A percentile compares a stretch with the other conserved stretches of the same genome.
Evolutionary conservation across 2,888 invertebrate species (phyloP).

Genomic region (Heliconius aoede): DNA sequence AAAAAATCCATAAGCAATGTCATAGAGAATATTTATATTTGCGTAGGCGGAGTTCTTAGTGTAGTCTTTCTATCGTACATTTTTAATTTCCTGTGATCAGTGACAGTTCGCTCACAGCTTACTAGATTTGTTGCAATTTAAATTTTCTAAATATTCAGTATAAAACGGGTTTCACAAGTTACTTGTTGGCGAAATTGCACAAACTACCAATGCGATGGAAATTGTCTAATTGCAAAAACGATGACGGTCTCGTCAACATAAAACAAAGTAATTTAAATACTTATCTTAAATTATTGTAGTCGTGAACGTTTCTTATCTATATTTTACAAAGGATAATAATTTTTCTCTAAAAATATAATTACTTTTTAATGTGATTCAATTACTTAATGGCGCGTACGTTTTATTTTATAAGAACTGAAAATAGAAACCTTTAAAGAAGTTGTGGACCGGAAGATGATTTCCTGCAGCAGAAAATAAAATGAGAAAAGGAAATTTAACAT

Average conservation of each 20-base stretch:
- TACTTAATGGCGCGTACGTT: background rate
- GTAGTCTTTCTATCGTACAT: slow-evolving; percentile 16
- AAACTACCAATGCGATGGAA: background rate
- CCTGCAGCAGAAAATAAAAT: background rate
- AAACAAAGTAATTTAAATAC: background rate
- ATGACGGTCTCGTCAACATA: background rate
- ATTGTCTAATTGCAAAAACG: background rate
- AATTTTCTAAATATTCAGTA: slow-evolving; percentile 15
- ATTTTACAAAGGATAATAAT: background rate
- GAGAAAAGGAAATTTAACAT: background rate
- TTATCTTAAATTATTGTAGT: background rate
- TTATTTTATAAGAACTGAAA: background rate
- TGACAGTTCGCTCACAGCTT: slow-evolving; percentile 21
- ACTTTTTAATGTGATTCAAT: background rate
- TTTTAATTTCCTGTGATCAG: slow-evolving; percentile 26
- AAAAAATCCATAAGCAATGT: too few relatives aligned
- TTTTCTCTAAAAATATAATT: background rate
- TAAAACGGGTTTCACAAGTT: background rate
- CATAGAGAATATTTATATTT: background rate
- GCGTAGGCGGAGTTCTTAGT: slow-evolving; percentile 9
- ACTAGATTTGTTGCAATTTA: slow-evolving; percentile 21
- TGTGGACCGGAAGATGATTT: background rate
- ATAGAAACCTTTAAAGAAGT: background rate
- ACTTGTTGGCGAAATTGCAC: background rate
- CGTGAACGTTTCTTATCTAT: background rate